Evolutionary conservation across 2,888 invertebrate genomes (phyloP), one percentile per base, ranked within the genome.

Genomic region (Eurois occulta): DNA sequence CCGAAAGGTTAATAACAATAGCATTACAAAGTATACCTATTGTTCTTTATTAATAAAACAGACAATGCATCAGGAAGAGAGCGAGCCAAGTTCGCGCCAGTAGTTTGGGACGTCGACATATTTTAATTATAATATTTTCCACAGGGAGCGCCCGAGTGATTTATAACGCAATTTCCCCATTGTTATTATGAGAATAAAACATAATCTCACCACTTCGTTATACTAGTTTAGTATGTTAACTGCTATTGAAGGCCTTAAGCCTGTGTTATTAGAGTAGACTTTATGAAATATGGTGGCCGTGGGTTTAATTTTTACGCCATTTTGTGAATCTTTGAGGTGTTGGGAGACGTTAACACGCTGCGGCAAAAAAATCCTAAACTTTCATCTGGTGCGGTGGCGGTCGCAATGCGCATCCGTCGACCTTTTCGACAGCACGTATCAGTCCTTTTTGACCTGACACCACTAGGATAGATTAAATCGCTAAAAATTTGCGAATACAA

Each of bases 161-260:
- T 91, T 91, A 91, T 89, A 85, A 64, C 76, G 87, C 89, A 91
- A 91, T 92, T 86, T 89, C 89, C 72, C 75, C 80, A 90, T 91
- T 91, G 91, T 91, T 89, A 86, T 91, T 89, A 86, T 84, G 86
- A 85, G 88, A 88, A 91, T 90, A 91, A 91, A 91, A 90, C 81
- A 84, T 86, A 87, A 88, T 90, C 84, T 88, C 81, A 72, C 82
- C 88, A 88, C 90, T 91, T 88, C 87, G 87, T 89, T 89, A 86
- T 82, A 84, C 80, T 81, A 87, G 89, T 86, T 89, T 89, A 86
- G 86, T 86, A 88, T 88, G 88, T 87, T 87, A 88, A 88, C 88
- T 82, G 69, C 70, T 86, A 88, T 88, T 87, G 88, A 85, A 87
- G 74, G 87, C 79, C 77, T 80, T 81, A 78, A 82, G 41, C 81